These are phyloP conservation scores for Typhlichthys subterraneus DNA, from an alignment of 2,797 vertebrate species.

Conservation along the genomic window DNA sequence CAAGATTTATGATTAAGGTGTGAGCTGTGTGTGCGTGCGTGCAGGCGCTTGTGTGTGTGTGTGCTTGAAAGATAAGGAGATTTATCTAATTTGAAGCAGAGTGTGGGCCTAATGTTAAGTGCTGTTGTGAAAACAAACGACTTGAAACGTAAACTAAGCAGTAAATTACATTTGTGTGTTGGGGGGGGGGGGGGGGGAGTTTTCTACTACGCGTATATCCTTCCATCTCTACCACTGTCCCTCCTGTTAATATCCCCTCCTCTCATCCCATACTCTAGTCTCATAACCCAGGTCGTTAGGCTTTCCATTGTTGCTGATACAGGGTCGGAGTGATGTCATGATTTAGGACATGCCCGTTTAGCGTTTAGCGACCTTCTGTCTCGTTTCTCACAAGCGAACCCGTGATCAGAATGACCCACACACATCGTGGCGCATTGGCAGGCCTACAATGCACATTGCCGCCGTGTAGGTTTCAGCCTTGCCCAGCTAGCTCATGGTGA, in stretches of 20 bases:
- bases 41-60: conserved; percentile 7
- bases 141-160: conserved; percentile 28
- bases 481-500: no score
- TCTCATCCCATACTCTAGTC: background rate
- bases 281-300: background rate
- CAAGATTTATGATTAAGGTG: conserved; percentile 32
- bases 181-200: no score
- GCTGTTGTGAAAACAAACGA: conserved; percentile 43
- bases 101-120: conserved; percentile 32
- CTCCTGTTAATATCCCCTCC: background rate
- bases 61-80: conserved; percentile 18
- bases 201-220: background rate
- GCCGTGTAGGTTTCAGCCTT: no score
- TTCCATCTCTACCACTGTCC: background rate
- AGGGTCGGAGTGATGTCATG: no score
- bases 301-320: no score
- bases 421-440: no score
- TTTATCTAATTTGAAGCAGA: conserved; percentile 43
- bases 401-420: no score
- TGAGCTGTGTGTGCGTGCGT: no score
- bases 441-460: no score
- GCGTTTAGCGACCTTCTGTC: no score
- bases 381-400: no score
- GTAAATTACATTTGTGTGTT: background rate
- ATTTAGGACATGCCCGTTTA: no score